phyloP scores from a whole-genome alignment of 2,797 vertebrate genomes.

The Toxotes lorentzi region DNA sequence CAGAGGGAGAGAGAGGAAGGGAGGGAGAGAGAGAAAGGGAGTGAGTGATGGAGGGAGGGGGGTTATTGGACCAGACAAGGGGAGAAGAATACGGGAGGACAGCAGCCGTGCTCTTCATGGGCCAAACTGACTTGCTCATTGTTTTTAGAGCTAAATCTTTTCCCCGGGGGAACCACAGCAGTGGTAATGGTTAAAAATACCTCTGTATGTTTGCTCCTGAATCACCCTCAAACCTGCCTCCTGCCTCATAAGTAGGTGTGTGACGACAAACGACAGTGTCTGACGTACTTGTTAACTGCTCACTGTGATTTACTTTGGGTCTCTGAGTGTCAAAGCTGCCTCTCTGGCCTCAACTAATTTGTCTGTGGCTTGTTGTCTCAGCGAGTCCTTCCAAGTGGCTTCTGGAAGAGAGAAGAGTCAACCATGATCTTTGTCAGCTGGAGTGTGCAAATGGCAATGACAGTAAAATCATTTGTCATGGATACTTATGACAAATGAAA shows the following conservation, averaged over 20 bases:
- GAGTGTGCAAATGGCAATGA: conserved; percentile 20
- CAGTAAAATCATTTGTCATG: background rate
- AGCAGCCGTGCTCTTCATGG: conserved; percentile 8
- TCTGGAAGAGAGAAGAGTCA: conserved; percentile 29
- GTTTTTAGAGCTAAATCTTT: conserved; percentile 32
- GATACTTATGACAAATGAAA: conserved; percentile 6
- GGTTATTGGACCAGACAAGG: background rate
- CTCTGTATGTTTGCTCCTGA: conserved; percentile 10
- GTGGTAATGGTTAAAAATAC: background rate
- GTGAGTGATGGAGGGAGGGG: background rate
- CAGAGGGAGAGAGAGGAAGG: conserved; percentile 19
- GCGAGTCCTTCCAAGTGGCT: conserved; percentile 24
- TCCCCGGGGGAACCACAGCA: background rate
- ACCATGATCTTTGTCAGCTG: conserved; percentile 21
- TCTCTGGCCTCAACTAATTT: conserved; percentile 47
- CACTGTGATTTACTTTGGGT: conserved; percentile 48
- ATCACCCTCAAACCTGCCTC: background rate
- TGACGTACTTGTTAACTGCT: conserved; percentile 33
- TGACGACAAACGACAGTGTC: conserved; percentile 21
- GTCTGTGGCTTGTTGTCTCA: conserved; percentile 53
- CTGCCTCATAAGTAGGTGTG: conserved; percentile 32
- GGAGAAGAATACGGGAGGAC: conserved; percentile 1
- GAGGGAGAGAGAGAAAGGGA: conserved; percentile 17
- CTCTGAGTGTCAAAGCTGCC: conserved; percentile 1
- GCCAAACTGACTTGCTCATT: conserved; percentile 12